Conservation (phyloP, 2,113 vertebrate species). For the human (Homo sapiens) region GRCh38 chr11:134478501-134479000, state of each 20-base stretch:
- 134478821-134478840: not conserved
- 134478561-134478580: not conserved
- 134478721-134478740: not conserved
- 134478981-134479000: not conserved
- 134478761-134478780: not conserved
- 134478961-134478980: not conserved
- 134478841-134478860: not conserved
- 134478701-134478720: not conserved
- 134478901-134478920: not conserved
- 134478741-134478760: not conserved
- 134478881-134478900: not conserved
- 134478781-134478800: not conserved
- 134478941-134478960: not conserved
- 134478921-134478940: not conserved
- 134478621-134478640: not conserved
- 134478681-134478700: not conserved
- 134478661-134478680: not conserved
- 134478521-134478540: no score
- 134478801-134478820: not conserved
- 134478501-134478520: rapidly evolving
- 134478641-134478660: not conserved
- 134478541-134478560: not conserved
- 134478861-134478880: not conserved
- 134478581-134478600: not conserved
- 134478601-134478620: not conserved